These are phyloP conservation scores for Hemiprocne comata DNA, from an alignment of 2,113 vertebrate genomes.

Conservation along the genomic window DNA sequence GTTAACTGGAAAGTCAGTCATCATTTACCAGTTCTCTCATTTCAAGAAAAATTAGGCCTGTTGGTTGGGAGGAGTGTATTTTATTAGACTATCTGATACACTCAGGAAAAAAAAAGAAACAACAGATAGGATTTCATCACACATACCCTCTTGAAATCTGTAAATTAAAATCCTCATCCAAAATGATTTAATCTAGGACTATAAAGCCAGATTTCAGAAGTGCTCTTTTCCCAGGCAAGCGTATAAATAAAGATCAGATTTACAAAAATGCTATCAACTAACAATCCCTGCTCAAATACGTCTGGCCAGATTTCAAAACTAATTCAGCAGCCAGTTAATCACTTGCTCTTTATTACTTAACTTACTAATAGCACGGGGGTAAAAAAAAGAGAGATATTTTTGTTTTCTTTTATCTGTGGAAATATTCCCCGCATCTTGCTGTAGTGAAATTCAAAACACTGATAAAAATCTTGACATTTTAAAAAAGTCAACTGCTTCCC, in stretches of 20 bases:
- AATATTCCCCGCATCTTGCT: not conserved
- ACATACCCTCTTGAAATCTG: not conserved
- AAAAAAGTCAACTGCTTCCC: not conserved
- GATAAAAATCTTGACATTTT: constrained; percentile 1
- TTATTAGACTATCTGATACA: not conserved
- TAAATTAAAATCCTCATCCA: not conserved
- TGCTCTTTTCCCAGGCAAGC: not conserved
- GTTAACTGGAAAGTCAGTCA: not conserved
- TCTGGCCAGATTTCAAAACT: constrained; percentile 34
- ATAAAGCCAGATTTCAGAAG: constrained; percentile 48
- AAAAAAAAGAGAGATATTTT: constrained; percentile 31
- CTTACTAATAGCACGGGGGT: not conserved
- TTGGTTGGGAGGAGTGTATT: not conserved
- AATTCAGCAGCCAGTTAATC: constrained; percentile 49
- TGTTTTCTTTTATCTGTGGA: constrained; percentile 37
- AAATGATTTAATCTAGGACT: not conserved
- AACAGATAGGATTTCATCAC: not conserved
- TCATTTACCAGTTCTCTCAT: not conserved
- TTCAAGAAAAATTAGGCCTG: not conserved
- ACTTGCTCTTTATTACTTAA: constrained; percentile 48
- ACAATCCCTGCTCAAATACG: constrained; percentile 28
- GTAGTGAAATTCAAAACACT: not conserved
- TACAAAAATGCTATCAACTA: constrained; percentile 5
- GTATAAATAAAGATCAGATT: constrained; percentile 25
- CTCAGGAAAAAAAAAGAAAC: not conserved